Percentiles rank a stretch among this genome's conserved stretches.
Conservation (phyloP, 2,888 invertebrate genomes). For the Drosophila borealis region DNA sequence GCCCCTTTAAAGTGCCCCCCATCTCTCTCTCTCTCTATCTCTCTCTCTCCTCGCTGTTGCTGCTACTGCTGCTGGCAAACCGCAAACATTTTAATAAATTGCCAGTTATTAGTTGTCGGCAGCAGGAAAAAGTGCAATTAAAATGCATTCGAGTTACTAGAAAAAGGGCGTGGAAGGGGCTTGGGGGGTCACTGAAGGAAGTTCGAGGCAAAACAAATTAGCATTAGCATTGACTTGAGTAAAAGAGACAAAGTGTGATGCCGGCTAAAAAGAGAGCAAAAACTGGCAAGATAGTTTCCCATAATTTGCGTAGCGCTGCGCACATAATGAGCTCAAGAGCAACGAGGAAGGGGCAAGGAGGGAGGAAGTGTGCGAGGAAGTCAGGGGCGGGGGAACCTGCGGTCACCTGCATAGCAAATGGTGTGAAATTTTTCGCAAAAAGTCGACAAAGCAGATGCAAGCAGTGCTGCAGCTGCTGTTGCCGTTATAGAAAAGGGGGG, state of each 20-base stretch:
- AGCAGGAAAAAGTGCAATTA: constrained; percentile 77
- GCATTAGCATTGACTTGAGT: constrained; percentile 60
- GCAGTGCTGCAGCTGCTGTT: neutral
- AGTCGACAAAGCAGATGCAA: constrained; percentile 21
- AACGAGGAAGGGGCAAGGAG: constrained; percentile 10
- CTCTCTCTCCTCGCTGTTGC: neutral
- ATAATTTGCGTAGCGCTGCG: constrained; percentile 67
- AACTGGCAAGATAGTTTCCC: constrained; percentile 68
- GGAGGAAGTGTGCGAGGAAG: constrained; percentile 17
- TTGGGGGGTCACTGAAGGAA: constrained; percentile 42
- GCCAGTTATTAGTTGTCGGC: constrained; percentile 72
- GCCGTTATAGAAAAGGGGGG: neutral
- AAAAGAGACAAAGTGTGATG: constrained; percentile 35
- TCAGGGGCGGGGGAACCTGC: constrained; percentile 34
- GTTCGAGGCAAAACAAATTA: constrained; percentile 65
- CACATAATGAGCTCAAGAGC: constrained; percentile 66
- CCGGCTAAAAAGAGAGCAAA: constrained; percentile 45
- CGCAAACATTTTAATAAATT: constrained; percentile 77
- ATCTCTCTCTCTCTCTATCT: neutral
- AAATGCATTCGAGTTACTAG: constrained; percentile 62
- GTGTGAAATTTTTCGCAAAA: constrained; percentile 64
- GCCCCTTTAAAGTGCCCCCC: neutral
- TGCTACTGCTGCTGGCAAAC: constrained; percentile 42
- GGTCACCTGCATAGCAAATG: constrained; percentile 74
- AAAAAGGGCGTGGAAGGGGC: neutral